Base-by-base conservation (phyloP, 2,797 vertebrate genomes). In the Cyprinella venusta region DNA sequence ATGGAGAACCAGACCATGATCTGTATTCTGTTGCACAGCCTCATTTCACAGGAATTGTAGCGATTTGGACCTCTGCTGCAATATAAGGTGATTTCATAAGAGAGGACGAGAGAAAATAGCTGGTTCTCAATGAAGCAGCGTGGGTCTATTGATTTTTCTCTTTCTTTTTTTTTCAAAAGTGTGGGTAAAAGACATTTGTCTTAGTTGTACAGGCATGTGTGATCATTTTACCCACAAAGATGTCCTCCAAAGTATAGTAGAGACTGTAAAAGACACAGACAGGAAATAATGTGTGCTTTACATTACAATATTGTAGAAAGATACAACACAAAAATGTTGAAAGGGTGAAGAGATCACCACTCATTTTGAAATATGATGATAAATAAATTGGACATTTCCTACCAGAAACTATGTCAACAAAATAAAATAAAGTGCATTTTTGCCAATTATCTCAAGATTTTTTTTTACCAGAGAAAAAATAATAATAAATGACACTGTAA, bases 91-190 rank as follows among this genome's bases (percentile, higher is more conserved):
- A 83, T 85, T 87, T 90, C 87, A 83, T 84, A 87, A 84, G 74
- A 36, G 69, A 56, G 18, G 24, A 61, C n/a, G 82, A 89, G 86
- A 89, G 61, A 87, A 86, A 91, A 91, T 68, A 88, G 83, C 74
- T 82, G 76, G 87, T 85, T 85, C 36, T 50, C 71, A 86, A 77
- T 87, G 83, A 85, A 85, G 83, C 76, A 70, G 81, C 67, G 87
- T 86, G 82, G 84, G 89, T 89, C 91, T 90, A 92, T 92, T 88
- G 91, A 93, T 93, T 93, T 89, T 87, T 88, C 76, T 85, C 93
- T 93, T 89, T 82, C 86, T 76, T 93, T 93, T 89, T 87, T 15
- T 6, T 2, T 5, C 83, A 21, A 40, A 84, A 85, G 89, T 90
- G 79, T 86, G 86, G 83, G 86, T 74, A 91, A 88, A 88, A 85